Percentiles rank a stretch among this genome's conserved stretches.
phyloP scores from a whole-genome alignment of 2,797 vertebrate species.

The Phyllotis vaccarum region DNA sequence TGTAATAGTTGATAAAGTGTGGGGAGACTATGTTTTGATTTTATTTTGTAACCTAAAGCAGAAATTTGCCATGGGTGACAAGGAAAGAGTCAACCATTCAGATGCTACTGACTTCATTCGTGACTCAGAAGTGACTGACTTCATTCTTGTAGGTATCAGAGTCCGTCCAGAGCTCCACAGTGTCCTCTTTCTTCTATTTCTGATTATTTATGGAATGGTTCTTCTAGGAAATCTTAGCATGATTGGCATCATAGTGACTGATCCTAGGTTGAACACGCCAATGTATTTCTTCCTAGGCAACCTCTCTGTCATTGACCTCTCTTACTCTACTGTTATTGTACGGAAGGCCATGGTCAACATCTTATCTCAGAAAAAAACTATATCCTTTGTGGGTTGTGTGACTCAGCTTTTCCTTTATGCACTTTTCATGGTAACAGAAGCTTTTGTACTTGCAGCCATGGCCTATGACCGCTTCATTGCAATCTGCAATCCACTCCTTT shows the following conservation, averaged over 20 bases:
- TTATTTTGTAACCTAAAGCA: conserved; percentile 66
- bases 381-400: conserved; percentile 78
- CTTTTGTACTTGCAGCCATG: conserved; percentile 80
- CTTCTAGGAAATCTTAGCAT: conserved; percentile 78
- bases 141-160: conserved; percentile 80
- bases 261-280: conserved; percentile 72
- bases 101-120: conserved; percentile 79
- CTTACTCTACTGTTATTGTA: conserved; percentile 73
- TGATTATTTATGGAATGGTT: conserved; percentile 71
- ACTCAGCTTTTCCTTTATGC: conserved; percentile 74
- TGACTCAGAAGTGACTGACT: conserved; percentile 73
- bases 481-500: conserved; percentile 79
- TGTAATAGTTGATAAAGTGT: neutral
- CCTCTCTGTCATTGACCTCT: conserved; percentile 78
- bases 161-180: conserved; percentile 65
- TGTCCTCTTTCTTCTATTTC: conserved; percentile 75
- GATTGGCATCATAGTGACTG: conserved; percentile 67
- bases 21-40: conserved; percentile 38
- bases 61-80: conserved; percentile 70
- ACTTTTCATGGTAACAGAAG: conserved; percentile 78
- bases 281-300: conserved; percentile 83
- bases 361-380: conserved; percentile 70
- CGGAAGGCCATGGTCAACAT: conserved; percentile 76
- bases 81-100: conserved; percentile 64
- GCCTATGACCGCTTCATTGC: conserved; percentile 78